phyloP scores from a whole-genome alignment of 53 echinoderm and acorn worm species.

The Henricia sp. region DNA sequence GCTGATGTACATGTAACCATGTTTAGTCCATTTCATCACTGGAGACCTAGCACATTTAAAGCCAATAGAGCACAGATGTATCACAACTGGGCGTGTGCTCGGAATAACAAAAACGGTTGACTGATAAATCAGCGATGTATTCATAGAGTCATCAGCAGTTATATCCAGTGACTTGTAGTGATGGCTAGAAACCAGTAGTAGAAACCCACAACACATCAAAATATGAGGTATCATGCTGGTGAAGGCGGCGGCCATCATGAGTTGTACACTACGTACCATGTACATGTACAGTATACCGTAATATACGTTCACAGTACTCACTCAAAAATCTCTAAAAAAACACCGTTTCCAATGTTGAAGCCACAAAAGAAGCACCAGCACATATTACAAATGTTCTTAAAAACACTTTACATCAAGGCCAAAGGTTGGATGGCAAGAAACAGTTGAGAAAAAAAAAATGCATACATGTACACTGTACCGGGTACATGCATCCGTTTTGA shows the following conservation, averaged over 20 bases:
- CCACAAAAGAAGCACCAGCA: slow-evolving; percentile 4
- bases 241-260: slow-evolving; percentile 10
- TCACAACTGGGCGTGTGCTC: slow-evolving; percentile 14
- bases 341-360: slow-evolving; percentile 13
- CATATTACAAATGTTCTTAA: background rate
- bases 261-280: slow-evolving; percentile 17
- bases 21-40: slow-evolving; percentile 36
- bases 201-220: slow-evolving; percentile 5
- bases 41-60: slow-evolving; percentile 3
- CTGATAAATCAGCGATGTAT: background rate
- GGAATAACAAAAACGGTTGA: slow-evolving; percentile 16
- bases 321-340: slow-evolving; percentile 22
- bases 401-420: slow-evolving; percentile 12
- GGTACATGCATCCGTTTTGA: too few species aligned
- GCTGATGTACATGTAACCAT: slow-evolving; percentile 13
- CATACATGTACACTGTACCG: too few species aligned
- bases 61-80: slow-evolving; percentile 25
- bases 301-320: slow-evolving; percentile 26
- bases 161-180: slow-evolving; percentile 1
- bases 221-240: background rate
- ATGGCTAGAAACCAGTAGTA: slow-evolving; percentile 10
- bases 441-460: slow-evolving; percentile 11
- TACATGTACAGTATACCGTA: slow-evolving; percentile 3
- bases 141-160: slow-evolving; percentile 10
- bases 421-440: slow-evolving; percentile 22